These are phyloP conservation scores for Mamestra brassicae DNA, from an alignment of 2,888 invertebrate species.

Conservation along the genomic window DNA sequence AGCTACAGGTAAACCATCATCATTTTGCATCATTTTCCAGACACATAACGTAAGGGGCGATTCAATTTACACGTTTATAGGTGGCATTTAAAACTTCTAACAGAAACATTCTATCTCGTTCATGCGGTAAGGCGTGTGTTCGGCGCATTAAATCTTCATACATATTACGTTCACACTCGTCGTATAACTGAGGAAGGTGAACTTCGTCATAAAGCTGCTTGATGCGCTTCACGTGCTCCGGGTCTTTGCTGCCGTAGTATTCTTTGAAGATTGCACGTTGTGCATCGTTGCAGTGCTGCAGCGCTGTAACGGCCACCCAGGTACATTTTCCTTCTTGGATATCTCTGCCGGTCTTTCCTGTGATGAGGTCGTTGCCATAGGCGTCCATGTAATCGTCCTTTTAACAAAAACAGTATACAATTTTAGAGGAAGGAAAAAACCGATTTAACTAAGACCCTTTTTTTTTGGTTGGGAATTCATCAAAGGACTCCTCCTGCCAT, in stretches of 20 bases:
- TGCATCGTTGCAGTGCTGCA: slow-evolving; percentile 92
- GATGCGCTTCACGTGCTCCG: slow-evolving; percentile 89
- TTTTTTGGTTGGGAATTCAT: no score
- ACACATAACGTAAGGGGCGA: background rate
- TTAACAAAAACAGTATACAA: background rate
- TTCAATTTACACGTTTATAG: slow-evolving; percentile 40
- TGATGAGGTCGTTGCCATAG: slow-evolving; percentile 22
- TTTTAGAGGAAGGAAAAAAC: no score
- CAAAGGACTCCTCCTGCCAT: no score
- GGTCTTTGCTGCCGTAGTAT: slow-evolving; percentile 93
- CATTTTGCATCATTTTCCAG: no score
- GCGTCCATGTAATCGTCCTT: slow-evolving; percentile 51
- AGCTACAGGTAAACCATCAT: no score
- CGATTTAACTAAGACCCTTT: no score
- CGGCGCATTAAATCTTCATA: slow-evolving; percentile 14
- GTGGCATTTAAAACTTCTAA: slow-evolving; percentile 20
- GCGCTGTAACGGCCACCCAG: slow-evolving; percentile 96
- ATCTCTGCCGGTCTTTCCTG: slow-evolving; percentile 92
- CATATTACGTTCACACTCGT: slow-evolving; percentile 13
- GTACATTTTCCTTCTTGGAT: slow-evolving; percentile 98
- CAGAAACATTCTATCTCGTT: slow-evolving; percentile 23
- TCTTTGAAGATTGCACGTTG: slow-evolving; percentile 90
- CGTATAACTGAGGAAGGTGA: slow-evolving; percentile 80
- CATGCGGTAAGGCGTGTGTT: slow-evolving; percentile 34
- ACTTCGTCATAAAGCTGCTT: slow-evolving; percentile 89